Evolutionary conservation across 2,113 vertebrate genomes (phyloP), one percentile per base, ranked within the genome.

Genomic region (Strigops habroptila): DNA sequence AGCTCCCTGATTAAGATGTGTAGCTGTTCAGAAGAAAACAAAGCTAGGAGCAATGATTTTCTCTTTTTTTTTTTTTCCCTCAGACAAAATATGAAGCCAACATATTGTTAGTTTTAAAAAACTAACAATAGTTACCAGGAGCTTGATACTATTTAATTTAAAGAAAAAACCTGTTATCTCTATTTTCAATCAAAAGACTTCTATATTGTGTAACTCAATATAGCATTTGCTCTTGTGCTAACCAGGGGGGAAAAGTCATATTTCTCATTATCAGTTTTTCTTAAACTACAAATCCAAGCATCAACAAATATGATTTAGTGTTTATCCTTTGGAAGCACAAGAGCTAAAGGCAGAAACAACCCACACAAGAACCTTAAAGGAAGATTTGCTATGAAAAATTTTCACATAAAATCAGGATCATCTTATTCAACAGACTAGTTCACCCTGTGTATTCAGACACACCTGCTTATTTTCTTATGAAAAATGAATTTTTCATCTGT

Each of bases 161-260:
- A 28, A n/a, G 74, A 74, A 82, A 62, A n/a, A 6, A 23, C 6
- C 4, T 21, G 7, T 28, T 4, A 3, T 52, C 19, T 48, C 24
- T 51, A 39, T 77, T 91, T 93, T 37, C 35, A 88, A 1, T 39
- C 49, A 65, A 43, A 82, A 63, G 3, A 41, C 1, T 35, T 31
- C 5, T 25, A 53, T 3, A 27, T 27, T 2, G 5, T 48, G 30
- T 33, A 77, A 74, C 24, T 70, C 10, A 62, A 22, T 41, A 23
- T 8, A 71, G 23, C 15, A 91, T 37, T 73, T 73, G 25, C 33
- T 41, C 13, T 55, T 73, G 24, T 25, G 14, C 22, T 80, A 49
- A 68, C 4, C 0, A 1, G 6, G 19, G 24, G 6, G 25, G 5
- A 18, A 30, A 48, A 52, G 13, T 35, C 84, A 1, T 5, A 70